These are phyloP conservation scores for Miniopterus natalensis DNA, from an alignment of 2,113 vertebrate species.

Conservation along the genomic window DNA sequence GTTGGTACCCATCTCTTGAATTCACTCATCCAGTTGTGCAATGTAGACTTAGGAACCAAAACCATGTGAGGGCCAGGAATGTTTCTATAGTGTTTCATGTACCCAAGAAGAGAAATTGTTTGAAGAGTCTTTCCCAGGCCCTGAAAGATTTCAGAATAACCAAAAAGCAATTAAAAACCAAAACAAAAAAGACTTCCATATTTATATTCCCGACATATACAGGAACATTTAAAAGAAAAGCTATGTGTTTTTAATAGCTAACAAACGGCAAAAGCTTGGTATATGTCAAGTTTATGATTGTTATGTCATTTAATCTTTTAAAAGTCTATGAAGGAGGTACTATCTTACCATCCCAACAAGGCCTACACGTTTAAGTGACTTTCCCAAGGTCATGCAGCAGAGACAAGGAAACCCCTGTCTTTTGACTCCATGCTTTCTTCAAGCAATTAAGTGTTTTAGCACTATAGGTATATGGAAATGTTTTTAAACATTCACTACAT, in stretches of 20 bases:
- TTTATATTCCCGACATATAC: neutral
- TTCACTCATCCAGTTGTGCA: slow-evolving; percentile 99
- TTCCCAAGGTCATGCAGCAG: neutral
- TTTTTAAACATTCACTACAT: neutral
- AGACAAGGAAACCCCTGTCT: neutral
- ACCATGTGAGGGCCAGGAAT: slow-evolving; percentile 99
- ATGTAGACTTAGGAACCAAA: slow-evolving; percentile 98
- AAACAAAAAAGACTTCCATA: neutral
- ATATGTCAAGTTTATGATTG: neutral
- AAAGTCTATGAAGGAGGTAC: neutral
- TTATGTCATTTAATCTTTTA: neutral
- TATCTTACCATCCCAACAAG: neutral
- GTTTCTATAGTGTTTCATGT: slow-evolving; percentile 99
- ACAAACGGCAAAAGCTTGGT: neutral
- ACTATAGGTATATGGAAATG: neutral
- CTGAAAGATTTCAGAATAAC: slow-evolving; percentile 84
- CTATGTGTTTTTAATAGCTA: neutral
- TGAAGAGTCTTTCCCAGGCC: slow-evolving; percentile 98
- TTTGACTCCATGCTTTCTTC: neutral
- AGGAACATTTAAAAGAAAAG: slow-evolving; percentile 14
- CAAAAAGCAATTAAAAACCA: slow-evolving; percentile 30
- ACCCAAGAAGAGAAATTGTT: slow-evolving; percentile 98
- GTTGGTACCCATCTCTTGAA: slow-evolving; percentile 99
- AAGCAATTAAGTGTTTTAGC: neutral
- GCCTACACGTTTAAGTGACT: neutral